phyloP scores from a whole-genome alignment of 2,888 invertebrate genomes.

The Orthosia incerta region DNA sequence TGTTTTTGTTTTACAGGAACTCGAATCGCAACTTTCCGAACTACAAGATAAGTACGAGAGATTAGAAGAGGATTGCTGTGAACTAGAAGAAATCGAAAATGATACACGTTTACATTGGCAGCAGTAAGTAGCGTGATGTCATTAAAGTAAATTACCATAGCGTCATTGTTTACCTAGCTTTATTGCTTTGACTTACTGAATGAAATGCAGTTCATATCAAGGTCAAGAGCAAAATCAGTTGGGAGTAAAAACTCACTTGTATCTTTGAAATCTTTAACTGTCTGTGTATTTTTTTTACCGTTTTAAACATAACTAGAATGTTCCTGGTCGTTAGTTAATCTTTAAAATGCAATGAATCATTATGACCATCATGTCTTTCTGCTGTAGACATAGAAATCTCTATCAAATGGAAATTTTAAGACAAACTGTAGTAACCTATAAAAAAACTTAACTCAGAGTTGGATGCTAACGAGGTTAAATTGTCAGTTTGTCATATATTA shows the following conservation, averaged over 20 bases:
- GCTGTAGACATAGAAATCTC: too few relatives aligned
- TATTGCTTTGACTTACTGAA: neutral
- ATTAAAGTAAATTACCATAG: conserved; percentile 26
- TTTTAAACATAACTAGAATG: too few relatives aligned
- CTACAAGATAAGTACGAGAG: conserved; percentile 92
- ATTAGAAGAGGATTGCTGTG: conserved; percentile 94
- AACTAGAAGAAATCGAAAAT: conserved; percentile 94
- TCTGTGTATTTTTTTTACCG: too few relatives aligned
- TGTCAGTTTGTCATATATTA: too few relatives aligned
- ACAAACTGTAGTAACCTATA: neutral
- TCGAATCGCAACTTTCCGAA: conserved; percentile 90
- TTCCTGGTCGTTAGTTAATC: too few relatives aligned
- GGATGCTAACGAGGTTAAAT: too few relatives aligned
- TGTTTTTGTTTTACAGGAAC: conserved; percentile 79
- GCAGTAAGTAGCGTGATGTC: conserved; percentile 82
- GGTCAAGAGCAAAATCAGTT: neutral
- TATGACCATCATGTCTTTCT: too few relatives aligned
- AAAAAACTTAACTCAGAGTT: too few relatives aligned
- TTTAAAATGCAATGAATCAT: too few relatives aligned
- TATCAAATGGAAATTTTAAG: neutral
- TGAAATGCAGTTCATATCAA: conserved; percentile 7
- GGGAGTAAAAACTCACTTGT: too few relatives aligned
- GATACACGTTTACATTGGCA: conserved; percentile 93
- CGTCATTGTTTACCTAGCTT: conserved; percentile 10
- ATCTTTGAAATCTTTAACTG: too few relatives aligned